A percentile compares a stretch with the other conserved stretches of the same genome.
Conservation (phyloP, 2,797 vertebrate genomes). For the Onychomys arenicola region DNA sequence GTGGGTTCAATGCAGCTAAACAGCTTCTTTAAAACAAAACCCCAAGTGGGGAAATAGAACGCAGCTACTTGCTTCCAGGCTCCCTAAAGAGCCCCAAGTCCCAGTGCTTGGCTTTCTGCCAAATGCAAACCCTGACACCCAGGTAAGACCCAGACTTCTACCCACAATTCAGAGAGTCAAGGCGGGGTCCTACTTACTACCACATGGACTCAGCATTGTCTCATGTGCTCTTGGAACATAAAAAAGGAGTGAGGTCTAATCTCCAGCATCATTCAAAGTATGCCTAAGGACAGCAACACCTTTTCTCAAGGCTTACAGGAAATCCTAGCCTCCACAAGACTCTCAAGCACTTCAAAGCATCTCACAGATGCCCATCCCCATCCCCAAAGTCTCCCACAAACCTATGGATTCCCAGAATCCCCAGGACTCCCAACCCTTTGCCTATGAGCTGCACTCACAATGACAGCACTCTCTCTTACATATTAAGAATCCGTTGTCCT, state of each 20-base stretch:
- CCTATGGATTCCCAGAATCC: background rate
- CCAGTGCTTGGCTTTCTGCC: rapidly evolving
- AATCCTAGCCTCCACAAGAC: background rate
- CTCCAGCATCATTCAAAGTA: background rate
- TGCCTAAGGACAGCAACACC: rapidly evolving
- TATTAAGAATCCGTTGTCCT: background rate
- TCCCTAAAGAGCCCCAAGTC: too few species aligned
- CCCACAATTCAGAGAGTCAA: background rate
- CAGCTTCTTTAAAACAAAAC: background rate
- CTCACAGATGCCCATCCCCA: background rate
- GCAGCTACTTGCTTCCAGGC: rapidly evolving
- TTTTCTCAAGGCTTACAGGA: background rate
- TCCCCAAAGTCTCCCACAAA: background rate
- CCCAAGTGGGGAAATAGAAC: background rate
- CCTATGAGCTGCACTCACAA: rapidly evolving
- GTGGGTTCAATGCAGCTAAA: background rate
- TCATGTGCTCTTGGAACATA: rapidly evolving
- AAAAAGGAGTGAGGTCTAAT: rapidly evolving
- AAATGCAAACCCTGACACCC: background rate
- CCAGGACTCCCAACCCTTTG: background rate
- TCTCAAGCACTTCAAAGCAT: background rate
- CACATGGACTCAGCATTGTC: rapidly evolving
- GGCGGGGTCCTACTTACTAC: rapidly evolving
- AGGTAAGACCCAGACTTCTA: background rate
- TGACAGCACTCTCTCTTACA: background rate